Conservation (phyloP, 2,888 invertebrate genomes). For the Lasioglossum morio region DNA sequence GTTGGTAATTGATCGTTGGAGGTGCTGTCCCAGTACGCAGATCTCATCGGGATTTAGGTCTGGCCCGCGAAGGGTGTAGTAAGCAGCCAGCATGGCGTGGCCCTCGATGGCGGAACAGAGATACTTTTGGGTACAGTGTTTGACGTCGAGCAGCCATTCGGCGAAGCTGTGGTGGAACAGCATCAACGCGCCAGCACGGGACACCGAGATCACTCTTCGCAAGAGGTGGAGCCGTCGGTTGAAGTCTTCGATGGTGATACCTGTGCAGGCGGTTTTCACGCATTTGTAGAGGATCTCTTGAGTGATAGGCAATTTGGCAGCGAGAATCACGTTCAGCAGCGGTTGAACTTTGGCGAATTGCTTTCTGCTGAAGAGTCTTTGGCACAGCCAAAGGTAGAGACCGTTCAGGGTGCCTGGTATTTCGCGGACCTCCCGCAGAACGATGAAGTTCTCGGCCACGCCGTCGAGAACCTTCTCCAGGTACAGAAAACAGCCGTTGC, state of each 20-base stretch:
- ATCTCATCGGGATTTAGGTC: conserved; percentile 90
- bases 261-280: conserved; percentile 91
- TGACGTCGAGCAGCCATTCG: conserved; percentile 98
- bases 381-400: conserved; percentile 97
- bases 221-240: conserved; percentile 91
- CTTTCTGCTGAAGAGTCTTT: conserved; percentile 95
- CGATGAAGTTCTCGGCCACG: conserved; percentile 96
- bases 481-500: conserved; percentile 95
- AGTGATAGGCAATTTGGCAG: conserved; percentile 93
- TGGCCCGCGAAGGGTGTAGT: conserved; percentile 90
- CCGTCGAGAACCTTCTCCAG: conserved; percentile 95
- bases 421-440: conserved; percentile 94
- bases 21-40: conserved; percentile 87
- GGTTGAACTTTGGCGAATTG: conserved; percentile 94
- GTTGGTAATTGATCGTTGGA: conserved; percentile 80
- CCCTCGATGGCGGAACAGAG: conserved; percentile 95
- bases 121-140: conserved; percentile 98
- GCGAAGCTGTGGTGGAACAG: conserved; percentile 98
- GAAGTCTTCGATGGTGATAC: conserved; percentile 92
- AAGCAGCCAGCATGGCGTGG: conserved; percentile 94
- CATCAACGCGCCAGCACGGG: conserved; percentile 87
- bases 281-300: conserved; percentile 93
- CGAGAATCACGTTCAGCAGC: conserved; percentile 94
- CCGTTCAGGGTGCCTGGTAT: conserved; percentile 98
- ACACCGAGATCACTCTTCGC: conserved; percentile 88